Evolutionary conservation across 2,797 vertebrate genomes (phyloP).

Genomic region (Xyrichtys novacula): DNA sequence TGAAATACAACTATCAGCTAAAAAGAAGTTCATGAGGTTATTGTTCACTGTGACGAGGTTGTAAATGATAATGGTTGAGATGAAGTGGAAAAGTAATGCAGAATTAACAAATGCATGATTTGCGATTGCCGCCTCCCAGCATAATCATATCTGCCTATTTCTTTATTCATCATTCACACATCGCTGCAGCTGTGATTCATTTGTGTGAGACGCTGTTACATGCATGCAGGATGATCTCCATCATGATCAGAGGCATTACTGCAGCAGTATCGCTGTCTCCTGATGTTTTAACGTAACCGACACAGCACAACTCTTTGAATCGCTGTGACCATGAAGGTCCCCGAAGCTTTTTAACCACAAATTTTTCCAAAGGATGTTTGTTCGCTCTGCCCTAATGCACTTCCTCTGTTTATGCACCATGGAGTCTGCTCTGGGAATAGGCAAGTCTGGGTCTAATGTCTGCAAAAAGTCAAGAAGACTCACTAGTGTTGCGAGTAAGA

Average conservation of each 20-base stretch:
- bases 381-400: constrained; percentile 62
- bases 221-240: background rate
- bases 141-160: background rate
- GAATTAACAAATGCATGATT: background rate
- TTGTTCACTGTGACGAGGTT: background rate
- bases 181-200: background rate
- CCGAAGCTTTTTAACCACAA: background rate
- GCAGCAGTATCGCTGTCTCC: background rate
- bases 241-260: background rate
- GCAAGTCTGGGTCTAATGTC: constrained; percentile 54
- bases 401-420: constrained; percentile 70
- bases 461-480: constrained; percentile 74
- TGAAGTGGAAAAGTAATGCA: background rate
- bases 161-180: constrained; percentile 2
- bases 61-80: background rate
- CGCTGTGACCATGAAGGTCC: constrained; percentile 16
- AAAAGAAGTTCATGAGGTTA: background rate
- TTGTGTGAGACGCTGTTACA: constrained; percentile 1
- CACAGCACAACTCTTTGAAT: constrained; percentile 32
- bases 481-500: constrained; percentile 66
- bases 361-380: constrained; percentile 19
- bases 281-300: constrained; percentile 3
- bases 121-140: background rate
- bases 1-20: background rate
- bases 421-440: constrained; percentile 52